Evolutionary conservation across 1,140 invertebrate genomes (phyloP).

Genomic region (Ephestia elutella): DNA sequence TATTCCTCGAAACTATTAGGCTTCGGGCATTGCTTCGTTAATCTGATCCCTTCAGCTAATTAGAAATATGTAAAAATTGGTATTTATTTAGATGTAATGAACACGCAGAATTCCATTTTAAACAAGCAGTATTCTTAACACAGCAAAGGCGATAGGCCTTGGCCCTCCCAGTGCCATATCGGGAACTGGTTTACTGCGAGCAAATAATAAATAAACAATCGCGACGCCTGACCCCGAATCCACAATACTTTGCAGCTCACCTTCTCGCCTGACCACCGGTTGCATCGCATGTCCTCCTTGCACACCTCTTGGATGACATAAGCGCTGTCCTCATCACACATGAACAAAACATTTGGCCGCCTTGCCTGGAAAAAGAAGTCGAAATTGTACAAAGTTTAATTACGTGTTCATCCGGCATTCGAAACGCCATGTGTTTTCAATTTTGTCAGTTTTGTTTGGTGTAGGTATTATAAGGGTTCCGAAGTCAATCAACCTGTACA

Average conservation of each 20-base stretch:
- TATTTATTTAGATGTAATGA: too few relatives aligned
- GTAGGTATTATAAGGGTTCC: too few relatives aligned
- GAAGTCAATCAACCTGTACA: too few relatives aligned
- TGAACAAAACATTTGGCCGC: conserved; percentile 78
- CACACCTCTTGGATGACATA: conserved; percentile 82
- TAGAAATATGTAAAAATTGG: too few relatives aligned
- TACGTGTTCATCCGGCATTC: too few relatives aligned
- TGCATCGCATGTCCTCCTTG: conserved; percentile 76
- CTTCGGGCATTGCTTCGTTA: too few relatives aligned
- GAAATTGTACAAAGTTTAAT: neutral
- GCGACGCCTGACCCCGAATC: neutral
- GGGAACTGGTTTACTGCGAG: neutral
- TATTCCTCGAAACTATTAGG: too few relatives aligned
- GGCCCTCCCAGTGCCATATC: neutral
- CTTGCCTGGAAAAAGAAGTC: conserved; percentile 52
- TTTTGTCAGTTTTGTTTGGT: too few relatives aligned
- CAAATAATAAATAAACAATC: neutral
- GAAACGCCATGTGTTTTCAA: too few relatives aligned
- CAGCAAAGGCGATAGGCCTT: neutral
- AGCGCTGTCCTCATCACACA: conserved; percentile 79
- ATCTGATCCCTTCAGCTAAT: too few relatives aligned
- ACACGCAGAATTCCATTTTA: too few relatives aligned
- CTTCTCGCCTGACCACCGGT: conserved; percentile 77
- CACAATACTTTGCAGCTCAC: conserved; percentile 28
- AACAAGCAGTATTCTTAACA: too few relatives aligned